Percentiles rank a stretch among this genome's conserved stretches.
Conservation (phyloP, 2,888 invertebrate species). For the Chironomus riparius region DNA sequence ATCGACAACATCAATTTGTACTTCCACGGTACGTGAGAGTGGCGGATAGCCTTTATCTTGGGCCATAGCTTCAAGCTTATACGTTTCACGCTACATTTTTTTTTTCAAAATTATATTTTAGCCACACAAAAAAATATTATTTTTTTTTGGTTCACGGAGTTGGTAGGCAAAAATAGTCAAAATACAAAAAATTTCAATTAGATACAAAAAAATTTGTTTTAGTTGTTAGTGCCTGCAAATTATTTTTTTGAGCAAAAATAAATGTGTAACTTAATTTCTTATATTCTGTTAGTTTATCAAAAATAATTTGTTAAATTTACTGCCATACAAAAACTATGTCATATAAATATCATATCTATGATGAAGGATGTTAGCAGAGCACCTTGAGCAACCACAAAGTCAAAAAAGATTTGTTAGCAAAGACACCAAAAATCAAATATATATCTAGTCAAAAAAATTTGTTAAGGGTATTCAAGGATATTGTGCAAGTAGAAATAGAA, state of each 20-base stretch:
- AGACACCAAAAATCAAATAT: conserved; percentile 17
- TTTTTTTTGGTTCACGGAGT: background rate
- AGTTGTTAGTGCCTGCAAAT: background rate
- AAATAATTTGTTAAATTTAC: background rate
- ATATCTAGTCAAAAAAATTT: conserved; percentile 9
- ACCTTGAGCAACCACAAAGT: conserved; percentile 8
- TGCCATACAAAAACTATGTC: background rate
- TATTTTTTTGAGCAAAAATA: background rate
- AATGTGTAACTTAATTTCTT: conserved; percentile 8
- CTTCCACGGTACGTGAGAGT: conserved; percentile 92
- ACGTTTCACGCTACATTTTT: conserved; percentile 67
- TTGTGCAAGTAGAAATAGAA: conserved; percentile 16
- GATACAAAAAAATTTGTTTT: background rate
- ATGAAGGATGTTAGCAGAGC: background rate
- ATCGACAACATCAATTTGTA: conserved; percentile 97
- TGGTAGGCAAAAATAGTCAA: background rate
- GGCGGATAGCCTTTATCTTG: conserved; percentile 95
- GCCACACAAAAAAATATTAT: conserved; percentile 7
- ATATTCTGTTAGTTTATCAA: conserved; percentile 12
- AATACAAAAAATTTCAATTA: conserved; percentile 21
- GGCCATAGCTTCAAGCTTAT: conserved; percentile 98
- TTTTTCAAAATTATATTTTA: background rate
- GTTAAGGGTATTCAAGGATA: background rate
- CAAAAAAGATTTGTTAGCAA: background rate
- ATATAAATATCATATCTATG: background rate